Percentiles rank a stretch among this genome's conserved stretches.
These are phyloP conservation scores for Mycetomoellerius zeteki DNA, from an alignment of 1,140 invertebrate species.

Conservation along the genomic window DNA sequence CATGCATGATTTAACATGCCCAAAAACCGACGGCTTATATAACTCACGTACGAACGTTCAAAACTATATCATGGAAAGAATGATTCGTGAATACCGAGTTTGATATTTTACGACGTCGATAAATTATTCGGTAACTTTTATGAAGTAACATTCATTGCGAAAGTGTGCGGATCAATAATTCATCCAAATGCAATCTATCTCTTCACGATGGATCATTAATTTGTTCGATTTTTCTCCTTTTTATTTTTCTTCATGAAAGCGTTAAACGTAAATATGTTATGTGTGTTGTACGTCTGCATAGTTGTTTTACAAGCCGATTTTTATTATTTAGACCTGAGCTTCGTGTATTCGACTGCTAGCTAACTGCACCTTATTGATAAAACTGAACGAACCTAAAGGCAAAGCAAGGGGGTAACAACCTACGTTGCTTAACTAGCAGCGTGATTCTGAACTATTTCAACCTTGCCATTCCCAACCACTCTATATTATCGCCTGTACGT, in stretches of 20 bases:
- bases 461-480: neutral
- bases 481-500: neutral
- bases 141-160: constrained; percentile 23
- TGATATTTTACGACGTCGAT: neutral
- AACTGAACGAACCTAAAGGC: neutral
- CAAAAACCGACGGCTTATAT: neutral
- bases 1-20: neutral
- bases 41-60: constrained; percentile 7
- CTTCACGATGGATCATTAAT: constrained; percentile 22
- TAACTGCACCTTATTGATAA: neutral
- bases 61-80: constrained; percentile 15
- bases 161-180: constrained; percentile 4
- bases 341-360: neutral
- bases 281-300: no score
- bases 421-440: neutral
- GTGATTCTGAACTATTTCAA: constrained; percentile 32
- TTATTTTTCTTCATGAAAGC: neutral
- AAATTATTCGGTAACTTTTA: constrained; percentile 32
- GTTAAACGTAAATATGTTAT: neutral
- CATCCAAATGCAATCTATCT: constrained; percentile 7
- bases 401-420: constrained; percentile 9
- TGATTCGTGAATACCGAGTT: neutral
- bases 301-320: neutral
- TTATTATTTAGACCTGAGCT: neutral
- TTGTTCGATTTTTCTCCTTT: neutral